These are phyloP conservation scores for Pyrocoelia pectoralis DNA, from an alignment of 2,888 invertebrate genomes.

Conservation along the genomic window DNA sequence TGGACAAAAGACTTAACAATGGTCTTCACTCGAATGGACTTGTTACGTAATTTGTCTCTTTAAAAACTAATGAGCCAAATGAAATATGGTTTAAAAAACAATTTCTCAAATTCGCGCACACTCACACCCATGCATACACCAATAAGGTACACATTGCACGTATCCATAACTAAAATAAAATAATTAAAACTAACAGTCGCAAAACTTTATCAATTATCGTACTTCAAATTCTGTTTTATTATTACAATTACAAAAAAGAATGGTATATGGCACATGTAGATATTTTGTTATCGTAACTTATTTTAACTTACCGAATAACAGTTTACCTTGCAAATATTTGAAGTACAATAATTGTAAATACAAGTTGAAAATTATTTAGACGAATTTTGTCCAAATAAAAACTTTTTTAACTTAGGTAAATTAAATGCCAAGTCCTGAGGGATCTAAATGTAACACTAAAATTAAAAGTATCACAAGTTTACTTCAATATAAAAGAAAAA, in stretches of 20 bases:
- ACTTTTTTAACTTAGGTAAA: slow-evolving; percentile 31
- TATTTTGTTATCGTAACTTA: slow-evolving; percentile 35
- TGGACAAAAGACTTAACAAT: slow-evolving; percentile 29
- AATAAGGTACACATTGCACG: slow-evolving; percentile 57
- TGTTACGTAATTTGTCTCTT: slow-evolving; percentile 3
- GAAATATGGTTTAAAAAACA: background rate
- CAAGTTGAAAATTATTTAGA: slow-evolving; percentile 27
- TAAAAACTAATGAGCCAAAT: slow-evolving; percentile 11
- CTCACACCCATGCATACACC: slow-evolving; percentile 10
- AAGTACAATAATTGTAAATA: slow-evolving; percentile 27
- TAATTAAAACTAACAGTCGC: slow-evolving; percentile 58
- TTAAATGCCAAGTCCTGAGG: slow-evolving; percentile 56
- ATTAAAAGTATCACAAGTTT: slow-evolving; percentile 62
- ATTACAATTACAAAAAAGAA: slow-evolving; percentile 11
- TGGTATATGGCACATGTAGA: slow-evolving; percentile 41
- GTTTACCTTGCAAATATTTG: slow-evolving; percentile 29
- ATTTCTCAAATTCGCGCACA: background rate
- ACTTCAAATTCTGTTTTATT: slow-evolving; percentile 39
- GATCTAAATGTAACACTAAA: slow-evolving; percentile 56
- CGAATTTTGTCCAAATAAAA: slow-evolving; percentile 38
- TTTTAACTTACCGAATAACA: slow-evolving; percentile 32
- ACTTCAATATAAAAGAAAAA: slow-evolving; percentile 55
- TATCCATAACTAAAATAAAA: slow-evolving; percentile 55
- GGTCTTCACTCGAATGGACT: slow-evolving; percentile 4
- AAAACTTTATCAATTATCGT: slow-evolving; percentile 42